A percentile compares a stretch with the other conserved stretches of the same genome.
These are phyloP conservation scores for Mythimna ferrago DNA, from an alignment of 2,888 invertebrate species.

Conservation along the genomic window DNA sequence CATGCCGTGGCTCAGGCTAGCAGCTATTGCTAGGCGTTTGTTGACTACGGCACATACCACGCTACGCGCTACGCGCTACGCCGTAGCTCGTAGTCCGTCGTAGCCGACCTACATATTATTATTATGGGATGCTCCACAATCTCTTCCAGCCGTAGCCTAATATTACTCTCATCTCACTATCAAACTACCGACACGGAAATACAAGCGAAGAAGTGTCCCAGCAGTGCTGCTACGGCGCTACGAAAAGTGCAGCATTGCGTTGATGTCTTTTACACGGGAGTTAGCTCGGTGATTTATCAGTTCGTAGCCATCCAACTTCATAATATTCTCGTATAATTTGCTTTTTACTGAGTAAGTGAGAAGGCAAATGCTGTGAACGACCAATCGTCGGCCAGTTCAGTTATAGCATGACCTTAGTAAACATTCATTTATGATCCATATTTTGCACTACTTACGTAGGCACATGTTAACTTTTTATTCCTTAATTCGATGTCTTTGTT, in stretches of 20 bases:
- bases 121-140: background rate
- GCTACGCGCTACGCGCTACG: slow-evolving; percentile 3
- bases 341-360: background rate
- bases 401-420: background rate
- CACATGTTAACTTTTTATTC: background rate
- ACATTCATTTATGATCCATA: background rate
- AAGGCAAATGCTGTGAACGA: background rate
- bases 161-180: background rate
- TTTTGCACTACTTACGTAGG: background rate
- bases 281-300: background rate
- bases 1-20: background rate
- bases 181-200: background rate
- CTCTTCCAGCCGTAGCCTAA: background rate
- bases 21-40: background rate
- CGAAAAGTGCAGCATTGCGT: slow-evolving; percentile 64
- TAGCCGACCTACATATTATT: background rate
- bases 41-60: background rate
- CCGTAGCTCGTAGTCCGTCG: background rate
- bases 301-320: background rate
- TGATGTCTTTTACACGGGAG: slow-evolving; percentile 66
- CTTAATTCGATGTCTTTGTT: background rate
- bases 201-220: slow-evolving; percentile 1
- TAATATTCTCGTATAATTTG: background rate
- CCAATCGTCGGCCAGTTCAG: background rate
- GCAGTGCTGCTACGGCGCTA: slow-evolving; percentile 40